Evolutionary conservation across 2,113 vertebrate genomes (phyloP), one percentile per base, ranked within the genome.

Genomic region (Cebidichthys violaceus): DNA sequence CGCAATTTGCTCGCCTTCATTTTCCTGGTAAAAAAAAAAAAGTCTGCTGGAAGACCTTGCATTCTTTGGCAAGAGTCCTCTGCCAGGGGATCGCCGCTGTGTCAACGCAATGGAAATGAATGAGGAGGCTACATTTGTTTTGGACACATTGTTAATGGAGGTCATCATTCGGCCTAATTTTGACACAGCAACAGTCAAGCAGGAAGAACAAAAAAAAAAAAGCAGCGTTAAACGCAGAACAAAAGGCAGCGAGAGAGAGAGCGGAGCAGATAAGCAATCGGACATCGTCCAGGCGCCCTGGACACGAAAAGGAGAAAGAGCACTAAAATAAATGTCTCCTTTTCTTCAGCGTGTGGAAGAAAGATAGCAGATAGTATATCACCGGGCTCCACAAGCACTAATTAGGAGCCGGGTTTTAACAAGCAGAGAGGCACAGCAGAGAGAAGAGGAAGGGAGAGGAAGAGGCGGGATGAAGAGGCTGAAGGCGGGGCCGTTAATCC

Each of bases 301-400:
- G 68, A 41, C 15, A 59, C 9, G 74, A 41, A 71, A 82, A 65
- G 70, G 71, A 70, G 31, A 75, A 84, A 79, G 76, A 78, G 3
- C 78, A 69, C 47, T 74, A 86, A 93, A 94, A 94, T 89, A 94
- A 93, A 95, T 86, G 88, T 89, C 89, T 89, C 83, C 89, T 79
- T 92, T 91, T 91, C 91, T 84, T 77, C 70, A 82, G 76, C 68
- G 75, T 90, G 90, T 71, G 90, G 90, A 83, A 91, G 91, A 94
- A 89, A 90, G 95, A 95, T 94, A 93, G 94, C 91, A 84, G 94
- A 93, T 92, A 74, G 70, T 91, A 84, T 88, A 96, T 94, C 90
- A 81, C 86, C 47, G 52, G 89, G 90, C 91, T 92, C 89, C 87
- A 88, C 89, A 29, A 80, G 88, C 80, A 77, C 93, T 95, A 96